Conservation (phyloP, 2,797 vertebrate genomes). For the Pempheris klunzingeri region DNA sequence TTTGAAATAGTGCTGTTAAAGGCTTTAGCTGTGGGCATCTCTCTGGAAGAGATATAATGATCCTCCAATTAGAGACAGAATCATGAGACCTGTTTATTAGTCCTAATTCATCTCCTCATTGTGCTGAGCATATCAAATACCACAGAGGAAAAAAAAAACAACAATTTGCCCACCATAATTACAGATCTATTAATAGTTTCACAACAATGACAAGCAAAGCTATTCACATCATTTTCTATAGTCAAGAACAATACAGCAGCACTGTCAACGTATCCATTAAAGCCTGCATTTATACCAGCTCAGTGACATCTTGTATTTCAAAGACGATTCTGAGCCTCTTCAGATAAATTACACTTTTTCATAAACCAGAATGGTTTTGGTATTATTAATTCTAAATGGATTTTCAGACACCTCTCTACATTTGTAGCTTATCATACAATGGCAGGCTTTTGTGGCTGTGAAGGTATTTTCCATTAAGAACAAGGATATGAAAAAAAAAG, state of each 20-base stretch:
- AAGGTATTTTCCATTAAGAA: conserved; percentile 78
- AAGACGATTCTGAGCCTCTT: conserved; percentile 81
- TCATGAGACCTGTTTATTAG: conserved; percentile 86
- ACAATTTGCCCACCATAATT: conserved; percentile 84
- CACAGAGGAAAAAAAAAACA: conserved; percentile 75
- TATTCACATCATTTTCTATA: conserved; percentile 82
- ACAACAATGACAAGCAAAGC: conserved; percentile 83
- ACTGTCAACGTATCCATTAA: conserved; percentile 84
- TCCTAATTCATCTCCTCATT: conserved; percentile 85
- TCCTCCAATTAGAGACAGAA: conserved; percentile 86
- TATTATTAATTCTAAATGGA: conserved; percentile 86
- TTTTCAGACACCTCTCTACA: conserved; percentile 79
- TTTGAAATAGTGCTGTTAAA: conserved; percentile 84
- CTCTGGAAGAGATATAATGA: conserved; percentile 85
- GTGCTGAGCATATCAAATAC: conserved; percentile 85
- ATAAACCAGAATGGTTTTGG: conserved; percentile 80
- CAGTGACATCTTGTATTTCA: conserved; percentile 85
- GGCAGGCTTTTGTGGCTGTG: conserved; percentile 78
- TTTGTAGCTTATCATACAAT: conserved; percentile 84
- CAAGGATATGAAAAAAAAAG: conserved; percentile 36
- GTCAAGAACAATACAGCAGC: conserved; percentile 82
- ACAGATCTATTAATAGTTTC: conserved; percentile 87
- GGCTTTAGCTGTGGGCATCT: conserved; percentile 82
- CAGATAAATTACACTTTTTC: conserved; percentile 86
- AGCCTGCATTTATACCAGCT: conserved; percentile 78